phyloP scores from a whole-genome alignment of 2,113 vertebrate species.

The Triplophysa siluroides region DNA sequence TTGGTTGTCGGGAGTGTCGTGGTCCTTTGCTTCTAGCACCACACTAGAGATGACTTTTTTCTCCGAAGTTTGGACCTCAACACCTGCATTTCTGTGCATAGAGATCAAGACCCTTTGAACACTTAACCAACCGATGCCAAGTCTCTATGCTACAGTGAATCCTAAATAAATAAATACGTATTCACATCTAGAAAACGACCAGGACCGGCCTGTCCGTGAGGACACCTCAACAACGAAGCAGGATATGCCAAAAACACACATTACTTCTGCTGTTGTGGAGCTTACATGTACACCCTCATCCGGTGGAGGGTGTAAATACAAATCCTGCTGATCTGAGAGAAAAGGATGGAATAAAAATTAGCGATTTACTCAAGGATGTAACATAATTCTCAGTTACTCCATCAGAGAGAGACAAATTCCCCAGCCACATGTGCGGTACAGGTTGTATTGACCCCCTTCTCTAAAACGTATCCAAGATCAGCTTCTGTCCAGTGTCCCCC shows the following conservation, averaged over 20 bases:
- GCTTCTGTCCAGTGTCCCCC: conserved; percentile 39
- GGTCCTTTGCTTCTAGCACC: conserved; percentile 68
- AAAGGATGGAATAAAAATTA: conserved; percentile 18
- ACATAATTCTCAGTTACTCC: conserved; percentile 60
- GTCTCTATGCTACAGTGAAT: conserved; percentile 37
- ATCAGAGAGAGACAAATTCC: conserved; percentile 52
- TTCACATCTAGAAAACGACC: conserved; percentile 56
- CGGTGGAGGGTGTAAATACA: conserved; percentile 49
- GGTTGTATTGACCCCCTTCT: conserved; percentile 37
- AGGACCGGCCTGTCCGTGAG: conserved; percentile 62
- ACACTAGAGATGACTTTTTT: conserved; percentile 74
- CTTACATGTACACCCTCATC: conserved; percentile 58
- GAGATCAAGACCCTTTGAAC: conserved; percentile 37
- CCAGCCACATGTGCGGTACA: conserved; percentile 47
- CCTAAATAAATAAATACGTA: conserved; percentile 52
- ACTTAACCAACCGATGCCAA: conserved; percentile 2
- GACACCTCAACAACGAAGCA: conserved; percentile 59
- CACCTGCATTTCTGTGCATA: conserved; percentile 62
- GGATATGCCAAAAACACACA: conserved; percentile 67
- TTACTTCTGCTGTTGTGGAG: conserved; percentile 66
- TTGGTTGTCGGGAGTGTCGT: conserved; percentile 59
- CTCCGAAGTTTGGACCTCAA: conserved; percentile 65
- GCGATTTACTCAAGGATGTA: conserved; percentile 62
- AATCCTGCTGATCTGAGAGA: conserved; percentile 51
- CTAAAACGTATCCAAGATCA: neutral